A percentile compares a stretch with the other conserved stretches of the same genome.
Conservation (phyloP, 2,888 invertebrate genomes). For the Aporophyla lueneburgensis region DNA sequence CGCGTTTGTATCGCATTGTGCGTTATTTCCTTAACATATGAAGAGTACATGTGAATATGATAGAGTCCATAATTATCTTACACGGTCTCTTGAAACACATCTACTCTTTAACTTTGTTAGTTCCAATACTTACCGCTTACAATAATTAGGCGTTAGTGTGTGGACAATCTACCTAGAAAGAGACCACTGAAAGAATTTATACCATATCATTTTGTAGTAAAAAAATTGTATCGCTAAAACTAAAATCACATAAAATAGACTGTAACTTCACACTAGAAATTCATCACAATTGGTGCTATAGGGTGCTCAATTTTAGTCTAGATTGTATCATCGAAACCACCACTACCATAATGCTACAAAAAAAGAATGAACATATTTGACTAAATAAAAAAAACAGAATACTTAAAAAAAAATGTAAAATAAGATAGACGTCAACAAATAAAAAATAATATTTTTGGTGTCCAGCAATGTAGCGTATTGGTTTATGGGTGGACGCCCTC, state of each 20-base stretch:
- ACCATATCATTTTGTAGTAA: neutral
- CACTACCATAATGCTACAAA: slow-evolving; percentile 28
- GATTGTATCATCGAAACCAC: slow-evolving; percentile 44
- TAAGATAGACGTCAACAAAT: neutral
- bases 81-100: too few species aligned
- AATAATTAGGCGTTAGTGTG: slow-evolving; percentile 1
- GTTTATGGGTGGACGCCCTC: neutral
- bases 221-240: slow-evolving; percentile 34
- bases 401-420: neutral
- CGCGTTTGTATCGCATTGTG: neutral
- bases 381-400: neutral
- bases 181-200: neutral
- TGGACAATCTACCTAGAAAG: neutral
- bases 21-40: neutral
- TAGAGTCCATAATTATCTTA: neutral
- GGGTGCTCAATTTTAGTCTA: slow-evolving; percentile 78
- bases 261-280: slow-evolving; percentile 37
- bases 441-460: neutral
- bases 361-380: neutral
- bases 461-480: neutral
- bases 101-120: neutral
- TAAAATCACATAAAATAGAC: slow-evolving; percentile 50
- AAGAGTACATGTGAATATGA: neutral
- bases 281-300: slow-evolving; percentile 81
- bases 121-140: slow-evolving; percentile 15